Percentiles rank a stretch among this genome's conserved stretches.
Evolutionary conservation across 2,888 invertebrate species (phyloP).

Genomic region (Ephialtes manifestator): DNA sequence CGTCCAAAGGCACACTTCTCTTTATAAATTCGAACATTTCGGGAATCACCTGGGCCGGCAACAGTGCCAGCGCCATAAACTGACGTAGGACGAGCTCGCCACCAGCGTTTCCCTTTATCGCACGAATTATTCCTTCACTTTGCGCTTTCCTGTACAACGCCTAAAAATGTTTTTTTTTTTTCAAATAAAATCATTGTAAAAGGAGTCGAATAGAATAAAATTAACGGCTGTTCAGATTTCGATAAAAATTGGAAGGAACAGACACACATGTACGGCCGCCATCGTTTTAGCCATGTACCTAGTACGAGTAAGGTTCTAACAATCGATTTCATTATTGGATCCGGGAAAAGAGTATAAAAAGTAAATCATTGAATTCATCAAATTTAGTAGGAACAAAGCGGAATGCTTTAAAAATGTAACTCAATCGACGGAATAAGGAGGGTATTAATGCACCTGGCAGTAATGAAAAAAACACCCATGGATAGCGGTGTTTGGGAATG

Average conservation of each 20-base stretch:
- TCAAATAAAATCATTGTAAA: not conserved
- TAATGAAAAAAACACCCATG: not conserved
- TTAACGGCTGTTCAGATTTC: no score
- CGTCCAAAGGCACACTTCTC: not conserved
- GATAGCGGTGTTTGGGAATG: not conserved
- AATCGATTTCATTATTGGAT: not conserved
- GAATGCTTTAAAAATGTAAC: no score
- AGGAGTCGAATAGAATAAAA: no score
- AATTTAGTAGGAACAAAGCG: no score
- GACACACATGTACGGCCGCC: no score
- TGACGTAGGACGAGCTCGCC: not conserved
- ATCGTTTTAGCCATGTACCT: no score
- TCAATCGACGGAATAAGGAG: not conserved
- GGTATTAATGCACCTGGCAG: conserved; percentile 4
- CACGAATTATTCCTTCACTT: not conserved
- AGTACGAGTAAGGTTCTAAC: no score
- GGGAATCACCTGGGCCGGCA: not conserved
- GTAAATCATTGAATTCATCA: no score
- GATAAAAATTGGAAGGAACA: not conserved
- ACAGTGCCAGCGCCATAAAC: not conserved
- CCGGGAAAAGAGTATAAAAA: no score
- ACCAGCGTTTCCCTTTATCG: not conserved
- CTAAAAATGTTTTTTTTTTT: not conserved
- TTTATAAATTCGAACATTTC: not conserved
- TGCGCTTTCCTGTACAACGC: not conserved